Conservation (phyloP, 2,113 vertebrate species). For the Calidris pygmaea region DNA sequence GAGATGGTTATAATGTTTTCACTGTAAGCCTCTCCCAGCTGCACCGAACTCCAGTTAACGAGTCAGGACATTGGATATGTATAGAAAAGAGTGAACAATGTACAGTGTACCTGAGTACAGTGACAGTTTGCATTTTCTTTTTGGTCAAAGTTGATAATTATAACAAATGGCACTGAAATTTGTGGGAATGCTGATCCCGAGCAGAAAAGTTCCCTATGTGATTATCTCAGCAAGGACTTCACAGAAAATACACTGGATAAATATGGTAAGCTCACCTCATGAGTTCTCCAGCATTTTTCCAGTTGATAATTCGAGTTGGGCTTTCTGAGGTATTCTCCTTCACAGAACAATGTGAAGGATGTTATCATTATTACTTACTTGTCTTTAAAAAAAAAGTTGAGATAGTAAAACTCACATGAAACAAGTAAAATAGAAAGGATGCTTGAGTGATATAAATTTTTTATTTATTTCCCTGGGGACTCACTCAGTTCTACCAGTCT, state of each 20-base stretch:
- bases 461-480: background rate
- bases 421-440: background rate
- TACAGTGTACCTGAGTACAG: background rate
- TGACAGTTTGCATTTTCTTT: background rate
- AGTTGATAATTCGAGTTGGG: background rate
- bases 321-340: background rate
- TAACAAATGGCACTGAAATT: background rate
- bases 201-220: background rate
- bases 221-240: background rate
- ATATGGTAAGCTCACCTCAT: background rate
- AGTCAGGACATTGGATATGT: background rate
- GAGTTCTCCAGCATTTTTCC: background rate
- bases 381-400: background rate
- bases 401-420: background rate
- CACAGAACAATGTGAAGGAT: background rate
- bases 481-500: background rate
- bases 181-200: background rate
- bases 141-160: background rate
- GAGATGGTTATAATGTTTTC: background rate
- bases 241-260: background rate
- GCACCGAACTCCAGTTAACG: background rate
- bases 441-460: background rate
- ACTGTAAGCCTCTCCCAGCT: fast-evolving
- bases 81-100: background rate
- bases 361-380: background rate